These are phyloP conservation scores for Ladona fulva DNA, from an alignment of 1,140 invertebrate genomes.

Conservation along the genomic window DNA sequence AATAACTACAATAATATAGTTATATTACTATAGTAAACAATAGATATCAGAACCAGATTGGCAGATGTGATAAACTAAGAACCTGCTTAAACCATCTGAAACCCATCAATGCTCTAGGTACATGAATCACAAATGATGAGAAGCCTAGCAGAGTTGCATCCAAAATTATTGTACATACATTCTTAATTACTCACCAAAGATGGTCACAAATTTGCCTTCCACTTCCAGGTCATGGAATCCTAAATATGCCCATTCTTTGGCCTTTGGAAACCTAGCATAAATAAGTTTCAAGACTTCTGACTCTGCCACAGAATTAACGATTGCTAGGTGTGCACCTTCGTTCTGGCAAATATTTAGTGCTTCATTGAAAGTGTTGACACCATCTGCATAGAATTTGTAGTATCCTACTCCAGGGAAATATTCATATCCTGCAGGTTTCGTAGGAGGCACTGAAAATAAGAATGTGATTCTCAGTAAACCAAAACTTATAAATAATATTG, in stretches of 20 bases:
- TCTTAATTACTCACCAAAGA: constrained; percentile 22
- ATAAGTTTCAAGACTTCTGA: constrained; percentile 30
- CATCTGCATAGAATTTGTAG: constrained; percentile 35
- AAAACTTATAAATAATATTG: too few species aligned
- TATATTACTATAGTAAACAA: too few species aligned
- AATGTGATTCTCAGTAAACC: too few species aligned
- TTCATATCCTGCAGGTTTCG: neutral
- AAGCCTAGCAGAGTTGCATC: too few species aligned
- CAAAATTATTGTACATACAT: too few species aligned
- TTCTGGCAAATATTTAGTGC: constrained; percentile 32
- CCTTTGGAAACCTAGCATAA: constrained; percentile 4
- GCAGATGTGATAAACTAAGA: too few species aligned
- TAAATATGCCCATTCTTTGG: neutral
- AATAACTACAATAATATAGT: too few species aligned
- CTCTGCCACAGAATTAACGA: constrained; percentile 32
- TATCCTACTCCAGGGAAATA: constrained; percentile 28
- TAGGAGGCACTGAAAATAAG: too few species aligned
- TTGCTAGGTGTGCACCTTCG: constrained; percentile 35
- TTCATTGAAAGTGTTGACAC: constrained; percentile 33
- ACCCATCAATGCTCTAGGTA: too few species aligned
- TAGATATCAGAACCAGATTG: too few species aligned
- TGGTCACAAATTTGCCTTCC: constrained; percentile 21
- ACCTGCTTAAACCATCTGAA: too few species aligned
- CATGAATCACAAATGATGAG: too few species aligned
- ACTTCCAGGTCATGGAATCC: constrained; percentile 20